A percentile compares a stretch with the other conserved stretches of the same genome.
Evolutionary conservation across 2,888 invertebrate genomes (phyloP).

Genomic region (Folsomia candida): DNA sequence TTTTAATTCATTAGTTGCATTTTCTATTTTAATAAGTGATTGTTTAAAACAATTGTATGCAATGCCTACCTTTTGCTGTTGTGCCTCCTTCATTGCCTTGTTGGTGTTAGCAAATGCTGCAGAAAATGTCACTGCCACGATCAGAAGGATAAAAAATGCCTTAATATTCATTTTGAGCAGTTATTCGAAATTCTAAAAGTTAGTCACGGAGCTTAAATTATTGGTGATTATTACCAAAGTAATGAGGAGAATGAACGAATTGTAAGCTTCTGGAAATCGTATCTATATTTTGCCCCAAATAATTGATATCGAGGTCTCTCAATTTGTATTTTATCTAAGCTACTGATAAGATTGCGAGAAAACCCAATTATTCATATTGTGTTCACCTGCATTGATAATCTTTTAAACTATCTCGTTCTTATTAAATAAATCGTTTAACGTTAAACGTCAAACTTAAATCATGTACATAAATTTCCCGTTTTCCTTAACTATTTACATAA

Average conservation of each 20-base stretch:
- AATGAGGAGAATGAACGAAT: no score
- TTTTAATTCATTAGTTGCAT: no score
- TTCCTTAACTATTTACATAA: no score
- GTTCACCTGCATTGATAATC: no score
- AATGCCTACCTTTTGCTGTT: conserved; percentile 2
- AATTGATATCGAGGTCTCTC: neutral
- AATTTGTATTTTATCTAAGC: neutral
- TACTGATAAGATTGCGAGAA: neutral
- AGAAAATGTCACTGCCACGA: neutral
- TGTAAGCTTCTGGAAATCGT: no score
- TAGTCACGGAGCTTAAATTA: neutral
- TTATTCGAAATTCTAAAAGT: no score
- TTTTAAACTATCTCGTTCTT: no score
- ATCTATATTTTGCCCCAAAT: neutral
- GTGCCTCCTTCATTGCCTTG: neutral
- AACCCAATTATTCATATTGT: no score
- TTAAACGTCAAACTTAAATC: no score
- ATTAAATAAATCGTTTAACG: no score
- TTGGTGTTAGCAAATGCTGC: neutral
- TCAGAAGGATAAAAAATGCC: neutral
- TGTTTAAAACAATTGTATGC: neutral
- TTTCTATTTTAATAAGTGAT: neutral
- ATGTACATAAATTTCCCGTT: no score
- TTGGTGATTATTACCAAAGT: no score
- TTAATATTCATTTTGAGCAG: neutral